phyloP scores from a whole-genome alignment of 2,113 vertebrate genomes.

The Pseudonaja textilis region DNA sequence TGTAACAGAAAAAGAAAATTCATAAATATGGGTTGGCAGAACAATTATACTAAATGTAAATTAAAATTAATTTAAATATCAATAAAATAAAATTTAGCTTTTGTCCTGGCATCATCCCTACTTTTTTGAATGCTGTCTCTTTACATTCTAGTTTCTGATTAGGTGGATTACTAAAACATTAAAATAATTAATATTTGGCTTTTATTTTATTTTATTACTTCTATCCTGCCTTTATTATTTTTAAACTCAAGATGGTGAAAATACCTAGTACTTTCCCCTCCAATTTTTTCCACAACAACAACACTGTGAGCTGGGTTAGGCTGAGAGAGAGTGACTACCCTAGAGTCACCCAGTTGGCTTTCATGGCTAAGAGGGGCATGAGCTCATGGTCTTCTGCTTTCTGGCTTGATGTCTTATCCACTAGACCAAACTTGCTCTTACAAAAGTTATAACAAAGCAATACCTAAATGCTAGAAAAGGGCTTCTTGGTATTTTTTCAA shows the following conservation, averaged over 20 bases:
- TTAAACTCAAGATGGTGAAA: background rate
- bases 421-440: background rate
- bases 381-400: background rate
- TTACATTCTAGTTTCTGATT: background rate
- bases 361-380: background rate
- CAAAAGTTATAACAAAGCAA: background rate
- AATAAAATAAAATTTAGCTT: background rate
- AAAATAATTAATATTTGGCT: background rate
- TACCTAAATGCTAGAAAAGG: background rate
- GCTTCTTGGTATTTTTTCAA: background rate
- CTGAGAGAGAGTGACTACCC: background rate
- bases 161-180: background rate
- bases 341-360: background rate
- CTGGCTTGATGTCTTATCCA: background rate
- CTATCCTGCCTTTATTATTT: background rate
- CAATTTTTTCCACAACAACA: background rate
- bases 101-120: background rate
- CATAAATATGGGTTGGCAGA: background rate
- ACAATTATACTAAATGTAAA: background rate
- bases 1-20: background rate
- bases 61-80: background rate
- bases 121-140: background rate
- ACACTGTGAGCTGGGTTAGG: background rate
- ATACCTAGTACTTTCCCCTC: background rate
- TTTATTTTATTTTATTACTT: background rate